Evolutionary conservation across 2,888 invertebrate species (phyloP).

Genomic region (Limnephilus rhombicus): DNA sequence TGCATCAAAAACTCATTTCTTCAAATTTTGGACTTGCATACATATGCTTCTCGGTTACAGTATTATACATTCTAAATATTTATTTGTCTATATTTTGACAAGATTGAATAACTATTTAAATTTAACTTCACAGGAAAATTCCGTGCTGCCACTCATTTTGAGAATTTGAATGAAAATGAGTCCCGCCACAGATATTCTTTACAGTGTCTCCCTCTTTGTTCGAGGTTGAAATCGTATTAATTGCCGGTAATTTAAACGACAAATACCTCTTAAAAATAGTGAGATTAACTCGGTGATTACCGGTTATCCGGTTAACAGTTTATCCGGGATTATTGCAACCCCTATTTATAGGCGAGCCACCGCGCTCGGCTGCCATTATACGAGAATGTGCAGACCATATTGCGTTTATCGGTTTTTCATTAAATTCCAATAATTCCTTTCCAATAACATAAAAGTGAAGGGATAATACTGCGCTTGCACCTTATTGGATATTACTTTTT

Average conservation of each 20-base stretch:
- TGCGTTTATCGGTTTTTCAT: background rate
- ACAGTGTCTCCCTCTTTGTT: no score
- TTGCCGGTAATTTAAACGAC: background rate
- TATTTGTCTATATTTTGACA: no score
- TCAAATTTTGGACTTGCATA: no score
- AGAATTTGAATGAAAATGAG: no score
- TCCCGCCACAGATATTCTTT: no score
- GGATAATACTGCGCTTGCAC: background rate
- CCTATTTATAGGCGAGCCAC: background rate
- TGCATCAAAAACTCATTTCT: no score
- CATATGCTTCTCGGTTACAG: no score
- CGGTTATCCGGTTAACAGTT: background rate
- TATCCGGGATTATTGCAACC: background rate
- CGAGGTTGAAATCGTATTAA: background rate
- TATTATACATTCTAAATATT: no score
- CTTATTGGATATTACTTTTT: background rate
- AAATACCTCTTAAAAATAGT: background rate
- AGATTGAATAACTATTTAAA: no score
- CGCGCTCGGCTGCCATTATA: background rate
- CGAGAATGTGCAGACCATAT: background rate
- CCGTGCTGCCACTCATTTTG: no score
- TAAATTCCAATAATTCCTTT: background rate
- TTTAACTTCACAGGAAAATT: no score
- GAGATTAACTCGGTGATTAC: background rate
- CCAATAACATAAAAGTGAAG: background rate